Evolutionary conservation across 2,888 invertebrate genomes (phyloP), one percentile per base, ranked within the genome.

Genomic region (Epinotia brunnichana): DNA sequence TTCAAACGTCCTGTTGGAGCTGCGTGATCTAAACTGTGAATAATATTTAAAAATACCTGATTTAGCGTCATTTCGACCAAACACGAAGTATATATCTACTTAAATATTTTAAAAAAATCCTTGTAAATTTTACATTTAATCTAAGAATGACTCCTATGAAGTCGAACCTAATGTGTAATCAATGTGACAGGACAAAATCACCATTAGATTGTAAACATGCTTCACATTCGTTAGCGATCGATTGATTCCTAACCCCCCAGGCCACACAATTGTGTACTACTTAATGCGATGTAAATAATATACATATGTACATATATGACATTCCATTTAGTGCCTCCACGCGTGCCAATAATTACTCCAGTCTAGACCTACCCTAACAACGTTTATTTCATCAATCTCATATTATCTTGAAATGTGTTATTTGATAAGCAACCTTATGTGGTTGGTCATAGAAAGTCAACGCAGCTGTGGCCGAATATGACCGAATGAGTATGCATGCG

Each of bases 311-410:
- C 0, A 3, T 24, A 35, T 53, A 35, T 39, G 54, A 21, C 21
- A 39, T 39, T 53, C 39, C 53, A 54, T 64, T 39, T 7, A 48
- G 48, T 54, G 19, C 64, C 53, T 39, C 39, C 21, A 29, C 29
- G 41, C 39, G 54, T 63, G 51, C 13, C 29, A 63, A 21, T 54
- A 66, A 66, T 56, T 54, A 24, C 15, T 3, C 19, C 19, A 41
- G 66, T 66, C 41, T 66, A 56, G 41, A 54, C 66, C 66, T 66
- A 41, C 41, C 54, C 66, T 39, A 66, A 66, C 54, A 21, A 15
- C 17, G 63, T 21, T 54, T 19, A 48, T n/a, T 48, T 62, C 44
- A n/a, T 11, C 24, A 48, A n/a, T 48, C 44, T 24, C 24, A 15
- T 24, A 15, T 10, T 24, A 9, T 10, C 13, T 35, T 29, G 9